Conservation (phyloP, 2,888 invertebrate genomes). For the Eudiplozoon nipponicum region DNA sequence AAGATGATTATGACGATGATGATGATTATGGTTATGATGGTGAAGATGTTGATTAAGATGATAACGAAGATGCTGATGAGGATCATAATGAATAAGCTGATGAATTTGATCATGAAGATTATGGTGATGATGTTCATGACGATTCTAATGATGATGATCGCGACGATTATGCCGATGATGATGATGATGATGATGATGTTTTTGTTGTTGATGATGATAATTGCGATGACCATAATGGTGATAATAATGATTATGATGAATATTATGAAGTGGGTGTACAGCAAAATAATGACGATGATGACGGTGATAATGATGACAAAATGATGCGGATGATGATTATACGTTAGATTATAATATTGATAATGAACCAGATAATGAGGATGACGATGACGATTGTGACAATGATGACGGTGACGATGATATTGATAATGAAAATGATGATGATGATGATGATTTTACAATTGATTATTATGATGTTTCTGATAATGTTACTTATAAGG, state of each 20-base stretch:
- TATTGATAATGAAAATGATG: too few species aligned
- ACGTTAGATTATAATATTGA: neutral
- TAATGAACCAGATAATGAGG: neutral
- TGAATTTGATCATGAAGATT: neutral
- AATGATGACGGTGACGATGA: neutral
- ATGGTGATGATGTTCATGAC: neutral
- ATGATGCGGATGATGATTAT: neutral
- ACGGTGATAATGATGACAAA: neutral
- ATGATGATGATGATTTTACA: too few species aligned
- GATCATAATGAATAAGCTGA: neutral
- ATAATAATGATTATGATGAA: neutral
- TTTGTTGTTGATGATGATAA: neutral
- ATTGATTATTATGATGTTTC: too few species aligned
- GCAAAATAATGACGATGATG: neutral
- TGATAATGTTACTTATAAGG: too few species aligned
- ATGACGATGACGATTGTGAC: neutral
- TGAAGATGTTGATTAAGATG: neutral
- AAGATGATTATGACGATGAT: neutral
- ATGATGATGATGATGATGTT: neutral
- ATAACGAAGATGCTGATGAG: neutral
- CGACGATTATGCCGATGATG: neutral
- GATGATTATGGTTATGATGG: neutral
- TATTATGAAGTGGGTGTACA: too few species aligned
- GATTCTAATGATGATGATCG: neutral
- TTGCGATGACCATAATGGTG: neutral